A percentile compares a stretch with the other conserved stretches of the same genome.
Conservation (phyloP, 2,888 invertebrate genomes). For the Amorpha juglandis region DNA sequence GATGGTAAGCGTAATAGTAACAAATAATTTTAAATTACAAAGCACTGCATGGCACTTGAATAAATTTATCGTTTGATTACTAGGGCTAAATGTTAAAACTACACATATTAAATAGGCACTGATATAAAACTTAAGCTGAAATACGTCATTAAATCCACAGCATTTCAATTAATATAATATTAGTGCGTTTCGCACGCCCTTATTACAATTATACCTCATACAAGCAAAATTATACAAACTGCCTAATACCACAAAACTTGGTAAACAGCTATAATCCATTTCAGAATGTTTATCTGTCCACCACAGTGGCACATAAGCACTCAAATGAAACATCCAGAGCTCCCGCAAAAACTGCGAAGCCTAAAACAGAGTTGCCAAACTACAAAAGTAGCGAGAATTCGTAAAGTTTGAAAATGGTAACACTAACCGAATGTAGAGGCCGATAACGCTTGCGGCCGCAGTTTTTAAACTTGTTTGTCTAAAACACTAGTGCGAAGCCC, state of each 20-base stretch:
- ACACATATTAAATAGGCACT: too few species aligned
- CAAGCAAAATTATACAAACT: background rate
- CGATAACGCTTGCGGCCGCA: constrained; percentile 27
- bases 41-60: too few species aligned
- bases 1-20: too few species aligned
- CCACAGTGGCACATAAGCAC: constrained; percentile 5
- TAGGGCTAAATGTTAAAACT: too few species aligned
- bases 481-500: constrained; percentile 17
- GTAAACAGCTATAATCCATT: constrained; percentile 7
- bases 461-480: constrained; percentile 27
- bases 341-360: constrained; percentile 45
- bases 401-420: constrained; percentile 39
- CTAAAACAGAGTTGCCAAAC: constrained; percentile 44
- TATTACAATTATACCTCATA: too few species aligned
- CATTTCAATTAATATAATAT: background rate
- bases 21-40: too few species aligned
- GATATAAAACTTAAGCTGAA: too few species aligned
- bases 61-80: too few species aligned
- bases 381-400: constrained; percentile 41
- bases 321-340: constrained; percentile 34
- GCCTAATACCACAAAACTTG: background rate
- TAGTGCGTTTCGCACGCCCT: too few species aligned
- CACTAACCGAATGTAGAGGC: constrained; percentile 35
- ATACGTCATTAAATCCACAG: too few species aligned
- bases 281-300: constrained; percentile 10